These are phyloP conservation scores for Bubalus kerabau DNA, from an alignment of 2,113 vertebrate species.

Conservation along the genomic window DNA sequence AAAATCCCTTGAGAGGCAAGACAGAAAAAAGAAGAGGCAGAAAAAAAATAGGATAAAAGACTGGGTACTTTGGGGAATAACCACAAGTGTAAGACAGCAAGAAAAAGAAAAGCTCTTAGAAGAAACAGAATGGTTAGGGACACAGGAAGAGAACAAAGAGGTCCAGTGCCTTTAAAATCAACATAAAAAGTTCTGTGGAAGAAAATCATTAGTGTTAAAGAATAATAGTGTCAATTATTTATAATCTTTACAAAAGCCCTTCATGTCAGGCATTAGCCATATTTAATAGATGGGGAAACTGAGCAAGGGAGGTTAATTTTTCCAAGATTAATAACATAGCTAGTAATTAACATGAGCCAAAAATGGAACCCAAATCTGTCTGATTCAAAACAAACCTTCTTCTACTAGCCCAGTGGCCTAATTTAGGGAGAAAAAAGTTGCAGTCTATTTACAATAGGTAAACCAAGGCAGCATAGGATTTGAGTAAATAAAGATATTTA, in stretches of 20 bases:
- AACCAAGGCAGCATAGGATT: background rate
- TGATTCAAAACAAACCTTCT: conserved; percentile 11
- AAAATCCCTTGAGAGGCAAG: background rate
- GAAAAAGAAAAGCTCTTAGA: background rate
- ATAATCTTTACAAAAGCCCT: background rate
- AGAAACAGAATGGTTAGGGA: background rate
- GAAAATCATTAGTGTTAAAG: background rate
- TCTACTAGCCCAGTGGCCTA: background rate
- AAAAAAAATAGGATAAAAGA: background rate
- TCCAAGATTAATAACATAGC: background rate
- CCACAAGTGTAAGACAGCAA: background rate
- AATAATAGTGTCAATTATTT: background rate
- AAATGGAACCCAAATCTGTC: background rate
- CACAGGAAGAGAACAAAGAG: background rate
- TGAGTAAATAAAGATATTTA: background rate
- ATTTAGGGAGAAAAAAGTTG: background rate
- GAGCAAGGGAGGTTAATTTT: background rate
- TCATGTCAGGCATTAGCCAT: background rate
- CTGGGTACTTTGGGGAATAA: background rate
- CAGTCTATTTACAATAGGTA: background rate
- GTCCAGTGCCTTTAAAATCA: background rate
- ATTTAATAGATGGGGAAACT: background rate
- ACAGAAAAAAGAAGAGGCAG: background rate
- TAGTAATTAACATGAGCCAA: background rate
- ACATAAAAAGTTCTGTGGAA: background rate